A percentile compares a stretch with the other conserved stretches of the same genome.
Evolutionary conservation across 2,888 invertebrate genomes (phyloP).

Genomic region (Rhyacophila evoluta): DNA sequence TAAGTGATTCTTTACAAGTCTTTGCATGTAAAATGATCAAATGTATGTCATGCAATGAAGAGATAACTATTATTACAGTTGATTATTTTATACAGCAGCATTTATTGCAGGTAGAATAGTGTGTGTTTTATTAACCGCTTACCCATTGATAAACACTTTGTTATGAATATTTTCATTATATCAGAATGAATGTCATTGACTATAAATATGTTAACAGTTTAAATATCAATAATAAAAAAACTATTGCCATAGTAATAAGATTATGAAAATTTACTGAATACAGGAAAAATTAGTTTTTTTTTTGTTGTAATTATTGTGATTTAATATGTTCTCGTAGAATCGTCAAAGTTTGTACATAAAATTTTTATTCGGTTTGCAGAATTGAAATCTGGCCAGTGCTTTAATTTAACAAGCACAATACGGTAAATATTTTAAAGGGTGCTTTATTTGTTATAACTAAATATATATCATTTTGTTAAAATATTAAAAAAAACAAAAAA

Average conservation of each 20-base stretch:
- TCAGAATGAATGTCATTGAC: neutral
- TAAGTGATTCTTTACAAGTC: conserved; percentile 24
- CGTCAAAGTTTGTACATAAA: conserved; percentile 17
- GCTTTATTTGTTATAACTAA: conserved; percentile 22
- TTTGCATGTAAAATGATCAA: neutral
- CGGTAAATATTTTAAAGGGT: neutral
- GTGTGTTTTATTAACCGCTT: conserved; percentile 12
- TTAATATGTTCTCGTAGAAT: neutral
- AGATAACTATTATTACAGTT: neutral
- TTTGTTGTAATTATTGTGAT: neutral
- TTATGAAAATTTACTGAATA: neutral
- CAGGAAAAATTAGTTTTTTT: neutral
- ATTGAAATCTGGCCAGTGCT: neutral
- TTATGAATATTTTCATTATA: conserved; percentile 9
- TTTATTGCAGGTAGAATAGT: conserved; percentile 12
- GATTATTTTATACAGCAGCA: conserved; percentile 10
- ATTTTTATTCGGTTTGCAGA: conserved; percentile 6
- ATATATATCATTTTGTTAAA: conserved; percentile 19
- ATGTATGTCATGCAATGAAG: neutral
- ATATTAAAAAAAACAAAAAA: neutral
- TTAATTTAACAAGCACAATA: neutral
- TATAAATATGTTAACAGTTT: neutral
- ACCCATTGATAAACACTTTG: neutral
- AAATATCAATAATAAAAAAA: conserved; percentile 7
- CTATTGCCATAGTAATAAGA: conserved; percentile 15